phyloP scores from a whole-genome alignment of 2,113 vertebrate genomes.

The Mus spicilegus region DNA sequence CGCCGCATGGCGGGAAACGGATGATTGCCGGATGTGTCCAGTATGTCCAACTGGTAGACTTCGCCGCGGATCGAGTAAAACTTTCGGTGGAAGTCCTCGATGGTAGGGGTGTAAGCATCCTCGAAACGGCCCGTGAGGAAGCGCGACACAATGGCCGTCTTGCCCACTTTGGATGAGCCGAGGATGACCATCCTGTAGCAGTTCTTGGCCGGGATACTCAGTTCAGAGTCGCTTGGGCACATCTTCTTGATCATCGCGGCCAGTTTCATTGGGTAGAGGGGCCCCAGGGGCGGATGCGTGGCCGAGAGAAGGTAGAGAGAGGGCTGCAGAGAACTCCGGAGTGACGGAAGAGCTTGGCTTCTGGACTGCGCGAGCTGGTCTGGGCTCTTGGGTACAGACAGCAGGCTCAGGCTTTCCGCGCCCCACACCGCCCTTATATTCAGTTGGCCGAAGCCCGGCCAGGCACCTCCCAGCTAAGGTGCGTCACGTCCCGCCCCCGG shows the following conservation, averaged over 20 bases:
- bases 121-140: slow-evolving; percentile 97
- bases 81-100: slow-evolving; percentile 99
- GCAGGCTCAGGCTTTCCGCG: background rate
- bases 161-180: slow-evolving; percentile 98
- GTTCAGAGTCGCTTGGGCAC: slow-evolving; percentile 93
- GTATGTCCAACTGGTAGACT: slow-evolving; percentile 97
- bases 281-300: background rate
- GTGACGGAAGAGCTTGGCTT: background rate
- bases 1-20: slow-evolving; percentile 98
- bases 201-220: slow-evolving; percentile 96
- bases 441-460: slow-evolving; percentile 63
- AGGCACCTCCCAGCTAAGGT: slow-evolving; percentile 37
- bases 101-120: slow-evolving; percentile 98
- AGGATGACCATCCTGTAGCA: slow-evolving; percentile 98
- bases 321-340: background rate
- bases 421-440: slow-evolving; percentile 76
- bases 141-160: slow-evolving; percentile 97
- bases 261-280: slow-evolving; percentile 84
- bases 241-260: slow-evolving; percentile 97
- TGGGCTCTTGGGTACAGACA: rapidly evolving
- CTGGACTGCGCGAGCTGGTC: background rate
- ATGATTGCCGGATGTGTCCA: slow-evolving; percentile 97
- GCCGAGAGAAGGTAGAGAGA: slow-evolving; percentile 65
- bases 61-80: slow-evolving; percentile 98
- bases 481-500: slow-evolving; percentile 79